Percentiles rank a stretch among this genome's conserved stretches.
Evolutionary conservation across 2,113 vertebrate species (phyloP).

Genomic region (Pica pica): DNA sequence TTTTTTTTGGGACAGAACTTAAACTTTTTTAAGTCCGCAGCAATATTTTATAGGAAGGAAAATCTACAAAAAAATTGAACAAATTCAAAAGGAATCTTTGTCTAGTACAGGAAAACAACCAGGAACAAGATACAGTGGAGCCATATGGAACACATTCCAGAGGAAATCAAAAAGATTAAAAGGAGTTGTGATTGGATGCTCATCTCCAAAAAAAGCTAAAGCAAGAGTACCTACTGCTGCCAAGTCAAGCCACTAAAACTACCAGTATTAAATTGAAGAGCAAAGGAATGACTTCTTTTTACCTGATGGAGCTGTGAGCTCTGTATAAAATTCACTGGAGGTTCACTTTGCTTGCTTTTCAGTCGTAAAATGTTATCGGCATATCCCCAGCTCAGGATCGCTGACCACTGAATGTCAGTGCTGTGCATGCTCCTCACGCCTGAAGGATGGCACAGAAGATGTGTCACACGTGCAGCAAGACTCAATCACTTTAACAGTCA

Average conservation of each 20-base stretch:
- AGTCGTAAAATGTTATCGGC: slow-evolving; percentile 90
- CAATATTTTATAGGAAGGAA: not conserved
- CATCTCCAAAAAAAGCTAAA: not conserved
- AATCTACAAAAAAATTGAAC: not conserved
- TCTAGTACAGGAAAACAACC: not conserved
- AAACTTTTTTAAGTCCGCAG: not conserved
- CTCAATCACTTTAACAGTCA: not conserved
- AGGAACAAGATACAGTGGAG: not conserved
- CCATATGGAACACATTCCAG: not conserved
- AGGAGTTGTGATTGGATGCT: not conserved
- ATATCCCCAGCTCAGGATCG: slow-evolving; percentile 98
- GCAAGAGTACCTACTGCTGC: not conserved
- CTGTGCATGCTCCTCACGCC: slow-evolving; percentile 98
- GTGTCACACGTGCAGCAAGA: not conserved
- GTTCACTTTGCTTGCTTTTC: slow-evolving; percentile 98
- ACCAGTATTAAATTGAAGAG: not conserved
- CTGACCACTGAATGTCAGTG: slow-evolving; percentile 98
- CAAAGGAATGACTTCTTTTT: not conserved
- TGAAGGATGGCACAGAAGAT: slow-evolving; percentile 1
- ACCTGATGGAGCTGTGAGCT: slow-evolving; percentile 94
- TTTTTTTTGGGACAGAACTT: not conserved
- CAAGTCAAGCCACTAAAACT: not conserved
- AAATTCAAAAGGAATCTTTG: not conserved
- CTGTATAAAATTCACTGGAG: slow-evolving; percentile 95
- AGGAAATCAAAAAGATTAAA: not conserved